These are phyloP conservation scores for Eugnorisma glareosa DNA, from an alignment of 2,888 invertebrate species.

Conservation along the genomic window DNA sequence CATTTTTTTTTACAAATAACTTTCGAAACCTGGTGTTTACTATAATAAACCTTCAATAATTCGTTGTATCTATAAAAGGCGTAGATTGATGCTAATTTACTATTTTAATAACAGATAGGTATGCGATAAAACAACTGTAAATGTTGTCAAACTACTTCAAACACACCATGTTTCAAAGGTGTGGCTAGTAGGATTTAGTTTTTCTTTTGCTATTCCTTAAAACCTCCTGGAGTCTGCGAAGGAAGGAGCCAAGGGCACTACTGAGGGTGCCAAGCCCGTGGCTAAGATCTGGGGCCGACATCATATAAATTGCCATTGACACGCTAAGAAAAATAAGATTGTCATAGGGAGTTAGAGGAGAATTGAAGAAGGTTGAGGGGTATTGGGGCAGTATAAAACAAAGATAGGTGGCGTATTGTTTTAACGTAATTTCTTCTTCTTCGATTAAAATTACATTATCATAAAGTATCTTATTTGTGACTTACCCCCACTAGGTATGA, in stretches of 20 bases:
- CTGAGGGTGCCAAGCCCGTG: neutral
- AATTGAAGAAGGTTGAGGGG: neutral
- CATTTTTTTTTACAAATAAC: neutral
- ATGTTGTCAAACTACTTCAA: constrained; percentile 6
- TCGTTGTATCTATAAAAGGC: neutral
- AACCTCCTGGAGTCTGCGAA: neutral
- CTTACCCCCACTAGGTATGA: constrained; percentile 55
- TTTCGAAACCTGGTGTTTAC: neutral
- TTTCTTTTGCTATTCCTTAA: neutral
- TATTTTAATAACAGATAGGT: constrained; percentile 4
- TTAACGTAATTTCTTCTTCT: neutral
- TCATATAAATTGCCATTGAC: neutral
- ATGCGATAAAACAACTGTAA: constrained; percentile 2
- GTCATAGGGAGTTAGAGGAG: neutral
- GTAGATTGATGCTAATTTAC: neutral
- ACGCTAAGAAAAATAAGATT: neutral
- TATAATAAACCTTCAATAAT: neutral
- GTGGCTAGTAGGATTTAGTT: neutral
- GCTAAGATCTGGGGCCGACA: neutral
- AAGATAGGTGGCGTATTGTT: neutral
- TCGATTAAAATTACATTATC: neutral
- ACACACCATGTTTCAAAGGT: neutral
- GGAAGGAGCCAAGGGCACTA: neutral
- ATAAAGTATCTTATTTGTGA: neutral
- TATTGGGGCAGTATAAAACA: neutral